These are phyloP conservation scores for Enteromius radiatus DNA, from an alignment of 2,797 vertebrate species.

Conservation along the genomic window DNA sequence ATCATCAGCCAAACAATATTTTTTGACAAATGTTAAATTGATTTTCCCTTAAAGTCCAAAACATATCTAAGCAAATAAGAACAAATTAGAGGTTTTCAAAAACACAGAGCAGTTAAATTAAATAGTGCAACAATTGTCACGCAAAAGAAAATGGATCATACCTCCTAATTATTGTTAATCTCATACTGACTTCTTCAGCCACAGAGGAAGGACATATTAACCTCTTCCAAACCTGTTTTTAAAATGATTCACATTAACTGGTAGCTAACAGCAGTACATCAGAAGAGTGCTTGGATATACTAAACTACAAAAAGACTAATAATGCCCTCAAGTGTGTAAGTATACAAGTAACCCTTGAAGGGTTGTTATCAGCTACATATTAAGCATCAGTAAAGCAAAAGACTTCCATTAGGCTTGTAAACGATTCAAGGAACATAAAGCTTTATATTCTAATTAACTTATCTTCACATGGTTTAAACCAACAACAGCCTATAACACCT, in stretches of 20 bases:
- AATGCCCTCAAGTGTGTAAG: background rate
- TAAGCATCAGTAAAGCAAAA: background rate
- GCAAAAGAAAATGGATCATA: background rate
- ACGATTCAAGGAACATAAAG: background rate
- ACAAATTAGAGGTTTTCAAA: background rate
- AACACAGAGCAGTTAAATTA: background rate
- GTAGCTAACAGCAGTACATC: too few species aligned
- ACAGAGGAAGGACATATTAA: constrained; percentile 40
- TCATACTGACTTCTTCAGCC: constrained; percentile 35
- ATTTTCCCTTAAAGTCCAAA: too few species aligned
- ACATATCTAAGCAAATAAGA: background rate
- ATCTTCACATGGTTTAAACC: background rate
- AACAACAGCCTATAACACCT: background rate
- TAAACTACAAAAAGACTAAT: background rate
- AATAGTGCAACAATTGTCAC: background rate
- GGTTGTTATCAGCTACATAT: background rate
- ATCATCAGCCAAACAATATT: background rate
- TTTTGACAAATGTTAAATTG: background rate
- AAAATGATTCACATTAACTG: background rate
- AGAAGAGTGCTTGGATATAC: background rate
- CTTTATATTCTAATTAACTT: background rate
- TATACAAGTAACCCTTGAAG: background rate
- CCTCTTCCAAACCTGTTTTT: background rate
- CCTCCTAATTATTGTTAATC: background rate
- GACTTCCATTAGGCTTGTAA: background rate